A percentile compares a stretch with the other conserved stretches of the same genome.
Conservation (phyloP, 1,140 invertebrate species). For the Calephelis nemesis region DNA sequence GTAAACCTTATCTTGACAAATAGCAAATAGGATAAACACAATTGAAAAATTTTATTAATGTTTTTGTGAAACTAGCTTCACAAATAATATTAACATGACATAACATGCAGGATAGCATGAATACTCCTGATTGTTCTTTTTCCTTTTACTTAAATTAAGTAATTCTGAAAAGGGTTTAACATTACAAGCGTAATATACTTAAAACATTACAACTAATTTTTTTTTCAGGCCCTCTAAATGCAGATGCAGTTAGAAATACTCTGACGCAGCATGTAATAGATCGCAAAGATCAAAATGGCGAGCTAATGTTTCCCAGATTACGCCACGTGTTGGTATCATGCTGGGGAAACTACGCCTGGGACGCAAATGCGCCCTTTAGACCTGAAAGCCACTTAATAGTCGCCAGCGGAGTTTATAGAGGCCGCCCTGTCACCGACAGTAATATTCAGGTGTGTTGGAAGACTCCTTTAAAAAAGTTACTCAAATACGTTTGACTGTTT, state of each 20-base stretch:
- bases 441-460: constrained; percentile 83
- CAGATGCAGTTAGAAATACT: constrained; percentile 67
- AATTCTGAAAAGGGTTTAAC: too few species aligned
- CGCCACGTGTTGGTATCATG: constrained; percentile 80
- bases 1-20: too few species aligned
- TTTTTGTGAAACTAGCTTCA: too few species aligned
- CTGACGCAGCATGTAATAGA: constrained; percentile 79
- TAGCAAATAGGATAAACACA: too few species aligned
- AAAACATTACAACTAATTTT: too few species aligned
- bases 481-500: too few species aligned
- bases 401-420: constrained; percentile 81
- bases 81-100: too few species aligned
- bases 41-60: fast-evolving
- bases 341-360: constrained; percentile 86
- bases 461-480: background rate
- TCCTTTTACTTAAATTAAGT: too few species aligned
- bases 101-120: too few species aligned
- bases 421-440: constrained; percentile 83
- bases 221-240: constrained; percentile 62
- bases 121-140: too few species aligned
- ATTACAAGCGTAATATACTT: too few species aligned
- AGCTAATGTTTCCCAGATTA: constrained; percentile 81
- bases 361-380: constrained; percentile 79
- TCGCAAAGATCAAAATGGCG: constrained; percentile 78
- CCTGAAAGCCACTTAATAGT: constrained; percentile 86